Conservation (phyloP, 1,140 invertebrate species). For the Dryas iulia region DNA sequence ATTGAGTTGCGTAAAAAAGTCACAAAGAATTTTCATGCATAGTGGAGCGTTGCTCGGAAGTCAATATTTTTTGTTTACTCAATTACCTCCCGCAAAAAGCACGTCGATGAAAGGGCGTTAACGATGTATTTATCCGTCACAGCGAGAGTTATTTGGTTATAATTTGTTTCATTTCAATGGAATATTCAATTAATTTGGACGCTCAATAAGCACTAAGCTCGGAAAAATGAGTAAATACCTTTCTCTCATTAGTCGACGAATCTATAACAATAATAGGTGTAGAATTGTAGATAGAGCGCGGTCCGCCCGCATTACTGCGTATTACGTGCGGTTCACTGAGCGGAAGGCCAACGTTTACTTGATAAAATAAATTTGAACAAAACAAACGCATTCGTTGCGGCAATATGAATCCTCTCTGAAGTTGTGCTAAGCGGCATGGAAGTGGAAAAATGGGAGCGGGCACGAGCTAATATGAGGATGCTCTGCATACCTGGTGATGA, state of each 20-base stretch:
- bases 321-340: conserved; percentile 66
- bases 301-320: conserved; percentile 61
- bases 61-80: conserved; percentile 28
- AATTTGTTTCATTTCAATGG: conserved; percentile 35
- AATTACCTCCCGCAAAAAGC: conserved; percentile 34
- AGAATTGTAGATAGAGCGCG: conserved; percentile 34
- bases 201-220: conserved; percentile 34
- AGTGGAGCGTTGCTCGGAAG: conserved; percentile 10
- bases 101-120: conserved; percentile 27
- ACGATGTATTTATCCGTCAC: conserved; percentile 24
- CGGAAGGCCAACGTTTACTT: conserved; percentile 72
- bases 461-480: conserved; percentile 72
- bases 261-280: conserved; percentile 38
- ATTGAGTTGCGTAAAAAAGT: not conserved
- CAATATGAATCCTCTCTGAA: conserved; percentile 79
- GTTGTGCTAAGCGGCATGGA: conserved; percentile 74
- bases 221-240: conserved; percentile 67
- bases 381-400: conserved; percentile 74
- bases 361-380: conserved; percentile 80
- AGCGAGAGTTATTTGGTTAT: conserved; percentile 32
- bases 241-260: conserved; percentile 63
- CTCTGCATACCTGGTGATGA: conserved; percentile 59
- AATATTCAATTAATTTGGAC: conserved; percentile 40
- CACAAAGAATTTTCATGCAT: conserved; percentile 4
- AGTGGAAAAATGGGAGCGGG: conserved; percentile 69